Evolutionary conservation across 2,888 invertebrate species (phyloP), one percentile per base, ranked within the genome.

Genomic region (Drosophila robusta): DNA sequence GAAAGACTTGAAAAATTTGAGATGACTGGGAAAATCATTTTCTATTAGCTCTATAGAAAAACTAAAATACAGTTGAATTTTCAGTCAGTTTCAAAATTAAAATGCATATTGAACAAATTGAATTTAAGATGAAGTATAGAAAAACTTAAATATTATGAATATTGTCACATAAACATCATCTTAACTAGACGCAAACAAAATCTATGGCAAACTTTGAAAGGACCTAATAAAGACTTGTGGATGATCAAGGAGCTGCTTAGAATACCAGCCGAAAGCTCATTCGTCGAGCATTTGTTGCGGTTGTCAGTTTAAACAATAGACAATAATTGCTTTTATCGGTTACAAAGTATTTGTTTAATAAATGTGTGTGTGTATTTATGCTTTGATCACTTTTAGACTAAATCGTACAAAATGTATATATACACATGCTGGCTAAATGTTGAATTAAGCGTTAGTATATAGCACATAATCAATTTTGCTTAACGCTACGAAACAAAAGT

Each of bases 361-460:
- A 26, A 26, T 38, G 5, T 44, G 26, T 57, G 18, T 58, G 8
- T 50, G 45, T 56, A 32, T 32, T 45, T 63, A 42, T 44, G 51
- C 16, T 64, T 65, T 74, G 58, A 74, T 74, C 69, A 69, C 75
- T 69, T 47, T 57, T n/a, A 60, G 60, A 57, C 74, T 55, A 45
- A 58, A 64, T 42, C 36, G 54, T 64, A 69, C 54, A 57, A 51
- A 76, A 62, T 47, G 18, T 60, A n/a, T 68, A 54, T 75, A 54
- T 57, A 50, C 52, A 65, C 22, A 64, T 60, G 60, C 50, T 18
- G 46, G 29, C 49, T 50, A 52, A 65, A 58, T 39, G 49, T 60
- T 51, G 24, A 16, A 52, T 62, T 18, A 62, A 50, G 49, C 54
- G 51, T 39, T 44, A 45, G 34, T 38, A 51, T 39, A 49, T 45